Conservation (phyloP, 1,140 invertebrate species). For the Episyrphus balteatus region DNA sequence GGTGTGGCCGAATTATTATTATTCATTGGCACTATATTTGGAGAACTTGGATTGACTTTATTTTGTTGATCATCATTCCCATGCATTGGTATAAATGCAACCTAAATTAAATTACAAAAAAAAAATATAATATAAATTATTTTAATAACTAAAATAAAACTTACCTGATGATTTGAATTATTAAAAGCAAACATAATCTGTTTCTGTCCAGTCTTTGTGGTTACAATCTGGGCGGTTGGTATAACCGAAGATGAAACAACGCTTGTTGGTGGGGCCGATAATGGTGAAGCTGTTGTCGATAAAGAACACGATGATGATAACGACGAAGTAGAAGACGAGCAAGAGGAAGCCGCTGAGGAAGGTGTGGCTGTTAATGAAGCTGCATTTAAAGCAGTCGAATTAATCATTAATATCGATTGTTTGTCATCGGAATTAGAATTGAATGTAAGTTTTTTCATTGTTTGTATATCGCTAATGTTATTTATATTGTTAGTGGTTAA, state of each 20-base stretch:
- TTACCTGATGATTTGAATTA: background rate
- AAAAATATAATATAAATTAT: background rate
- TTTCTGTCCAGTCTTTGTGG: slow-evolving; percentile 1
- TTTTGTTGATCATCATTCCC: too few species aligned
- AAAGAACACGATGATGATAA: background rate
- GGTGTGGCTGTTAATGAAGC: background rate
- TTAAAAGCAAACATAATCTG: slow-evolving; percentile 2
- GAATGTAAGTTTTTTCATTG: background rate
- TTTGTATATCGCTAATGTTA: background rate
- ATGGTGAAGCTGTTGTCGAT: background rate
- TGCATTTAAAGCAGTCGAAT: slow-evolving; percentile 1
- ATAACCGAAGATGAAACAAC: background rate
- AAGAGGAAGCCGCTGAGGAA: too few species aligned
- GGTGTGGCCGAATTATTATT: background rate
- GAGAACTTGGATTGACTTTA: background rate
- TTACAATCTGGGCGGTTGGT: background rate
- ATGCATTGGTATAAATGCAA: slow-evolving; percentile 1
- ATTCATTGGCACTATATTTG: background rate
- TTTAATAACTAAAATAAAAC: background rate
- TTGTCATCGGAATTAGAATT: background rate
- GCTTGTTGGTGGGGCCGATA: background rate
- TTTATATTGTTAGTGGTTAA: background rate
- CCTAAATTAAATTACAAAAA: background rate
- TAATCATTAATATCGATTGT: slow-evolving; percentile 6
- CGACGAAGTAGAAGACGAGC: background rate